A percentile compares a stretch with the other conserved stretches of the same genome.
Conservation (phyloP, 2,797 vertebrate species). For the Brotula barbata region DNA sequence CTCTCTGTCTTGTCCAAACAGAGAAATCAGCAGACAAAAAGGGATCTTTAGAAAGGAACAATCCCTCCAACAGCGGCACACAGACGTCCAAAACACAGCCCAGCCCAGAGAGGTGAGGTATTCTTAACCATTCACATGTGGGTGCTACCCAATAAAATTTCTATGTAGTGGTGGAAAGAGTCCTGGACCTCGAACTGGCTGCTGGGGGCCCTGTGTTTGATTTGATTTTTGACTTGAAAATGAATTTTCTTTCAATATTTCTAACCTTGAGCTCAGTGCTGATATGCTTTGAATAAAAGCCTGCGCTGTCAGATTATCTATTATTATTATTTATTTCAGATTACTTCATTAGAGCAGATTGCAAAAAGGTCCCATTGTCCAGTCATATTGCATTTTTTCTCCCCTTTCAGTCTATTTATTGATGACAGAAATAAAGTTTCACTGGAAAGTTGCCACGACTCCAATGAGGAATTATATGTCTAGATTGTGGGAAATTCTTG, state of each 20-base stretch:
- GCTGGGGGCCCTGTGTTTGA: background rate
- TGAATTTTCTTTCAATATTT: conserved; percentile 21
- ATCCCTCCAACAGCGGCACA: conserved; percentile 41
- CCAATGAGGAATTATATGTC: conserved; percentile 19
- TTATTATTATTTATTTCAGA: too few species aligned
- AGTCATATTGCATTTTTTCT: conserved; percentile 44
- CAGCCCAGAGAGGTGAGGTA: conserved; percentile 65
- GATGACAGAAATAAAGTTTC: conserved; percentile 43
- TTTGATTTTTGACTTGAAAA: background rate
- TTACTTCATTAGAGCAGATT: conserved; percentile 42
- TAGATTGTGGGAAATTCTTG: conserved; percentile 6
- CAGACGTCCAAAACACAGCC: conserved; percentile 42
- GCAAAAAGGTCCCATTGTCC: conserved; percentile 41
- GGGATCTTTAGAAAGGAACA: conserved; percentile 55
- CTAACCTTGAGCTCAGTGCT: background rate
- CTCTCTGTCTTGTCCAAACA: conserved; percentile 47
- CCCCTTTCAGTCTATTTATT: conserved; percentile 28
- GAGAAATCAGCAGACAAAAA: conserved; percentile 68
- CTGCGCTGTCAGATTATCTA: conserved; percentile 9
- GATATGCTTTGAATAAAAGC: conserved; percentile 9
- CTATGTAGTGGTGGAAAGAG: background rate
- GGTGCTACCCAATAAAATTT: background rate
- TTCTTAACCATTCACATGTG: background rate
- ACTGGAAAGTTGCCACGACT: conserved; percentile 15
- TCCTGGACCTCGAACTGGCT: background rate